Evolutionary conservation across 2,113 vertebrate genomes (phyloP), one percentile per base, ranked within the genome.

Genomic region (Glaucidium brasilianum): DNA sequence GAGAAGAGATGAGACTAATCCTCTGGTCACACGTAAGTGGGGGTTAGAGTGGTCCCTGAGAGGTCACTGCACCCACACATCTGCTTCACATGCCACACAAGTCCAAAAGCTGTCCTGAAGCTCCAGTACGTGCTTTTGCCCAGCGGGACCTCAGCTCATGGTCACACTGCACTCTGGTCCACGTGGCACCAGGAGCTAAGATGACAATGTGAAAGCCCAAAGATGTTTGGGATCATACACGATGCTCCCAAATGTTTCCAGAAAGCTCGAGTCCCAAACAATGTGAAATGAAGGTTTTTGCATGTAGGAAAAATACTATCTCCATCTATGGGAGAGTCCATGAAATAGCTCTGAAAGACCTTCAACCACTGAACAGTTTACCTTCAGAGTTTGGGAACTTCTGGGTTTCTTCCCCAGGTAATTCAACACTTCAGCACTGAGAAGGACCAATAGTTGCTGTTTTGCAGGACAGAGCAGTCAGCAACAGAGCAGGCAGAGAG

Each of bases 321-420:
- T 73, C 80, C 96, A 89, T 82, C 86, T 94, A 82, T 69, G 92
- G 91, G 94, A 94, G 62, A 85, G 64, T 26, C 89, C 58, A 30
- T 85, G 92, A 64, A 95, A 94, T 37, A 95, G 69, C 94, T 91
- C 55, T 11, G 85, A 29, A 82, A 80, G 81, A 47, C 88, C 75
- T 77, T 62, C 56, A 25, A 6, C 49, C 72, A 35, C 35, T 6
- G 27, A 76, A 7, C 22, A 50, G 7, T 56, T 67, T 27, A 6
- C 35, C 43, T 63, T 26, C 85, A 62, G 47, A 29, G 4, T 16
- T 83, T 85, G 30, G 34, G 32, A 72, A 14, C 13, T 91, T 47
- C 34, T 72, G 82, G n/a, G 12, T 41, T 72, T 64, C 49, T 55
- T 64, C 29, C 34, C 47, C 75, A 58, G 9, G 19, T 69, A 53